Conservation (phyloP, 2,797 vertebrate genomes). For the Microctenopoma stevenorrisi region DNA sequence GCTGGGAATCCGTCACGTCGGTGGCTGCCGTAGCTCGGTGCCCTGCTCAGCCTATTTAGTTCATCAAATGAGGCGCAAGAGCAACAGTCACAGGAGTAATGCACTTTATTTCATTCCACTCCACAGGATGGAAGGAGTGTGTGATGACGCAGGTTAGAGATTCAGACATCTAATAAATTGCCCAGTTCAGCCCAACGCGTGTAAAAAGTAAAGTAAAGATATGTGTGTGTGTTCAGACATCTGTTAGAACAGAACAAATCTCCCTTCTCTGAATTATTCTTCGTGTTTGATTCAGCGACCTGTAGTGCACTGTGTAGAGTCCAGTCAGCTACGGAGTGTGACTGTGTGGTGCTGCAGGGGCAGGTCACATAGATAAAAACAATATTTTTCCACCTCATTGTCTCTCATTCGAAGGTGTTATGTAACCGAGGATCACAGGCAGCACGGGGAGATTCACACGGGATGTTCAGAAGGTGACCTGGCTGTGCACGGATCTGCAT, state of each 20-base stretch:
- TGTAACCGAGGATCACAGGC: constrained; percentile 28
- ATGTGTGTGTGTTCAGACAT: constrained; percentile 46
- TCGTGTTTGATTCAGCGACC: constrained; percentile 19
- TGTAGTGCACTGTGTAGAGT: not conserved
- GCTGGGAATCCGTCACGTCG: constrained; percentile 50
- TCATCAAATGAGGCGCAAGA: constrained; percentile 11
- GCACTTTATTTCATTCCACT: constrained; percentile 8
- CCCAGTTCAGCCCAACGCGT: not conserved
- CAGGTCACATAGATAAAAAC: not conserved
- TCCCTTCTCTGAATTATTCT: constrained; percentile 29
- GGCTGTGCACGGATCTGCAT: constrained; percentile 12
- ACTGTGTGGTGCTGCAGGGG: not conserved
- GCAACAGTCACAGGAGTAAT: not conserved
- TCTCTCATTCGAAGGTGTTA: constrained; percentile 20
- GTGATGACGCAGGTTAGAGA: not conserved
- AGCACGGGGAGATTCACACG: constrained; percentile 2
- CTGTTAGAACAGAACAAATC: constrained; percentile 38
- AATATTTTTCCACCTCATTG: not conserved
- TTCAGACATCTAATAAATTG: not conserved
- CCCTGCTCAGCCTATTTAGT: constrained; percentile 6
- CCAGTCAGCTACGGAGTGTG: constrained; percentile 2
- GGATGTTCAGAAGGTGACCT: constrained; percentile 50
- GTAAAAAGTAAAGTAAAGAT: constrained; percentile 28
- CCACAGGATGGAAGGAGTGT: not conserved
- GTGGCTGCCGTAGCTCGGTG: constrained; percentile 22